Evolutionary conservation across 2,797 vertebrate species (phyloP), one percentile per base, ranked within the genome.

Genomic region (Podargus strigoides): DNA sequence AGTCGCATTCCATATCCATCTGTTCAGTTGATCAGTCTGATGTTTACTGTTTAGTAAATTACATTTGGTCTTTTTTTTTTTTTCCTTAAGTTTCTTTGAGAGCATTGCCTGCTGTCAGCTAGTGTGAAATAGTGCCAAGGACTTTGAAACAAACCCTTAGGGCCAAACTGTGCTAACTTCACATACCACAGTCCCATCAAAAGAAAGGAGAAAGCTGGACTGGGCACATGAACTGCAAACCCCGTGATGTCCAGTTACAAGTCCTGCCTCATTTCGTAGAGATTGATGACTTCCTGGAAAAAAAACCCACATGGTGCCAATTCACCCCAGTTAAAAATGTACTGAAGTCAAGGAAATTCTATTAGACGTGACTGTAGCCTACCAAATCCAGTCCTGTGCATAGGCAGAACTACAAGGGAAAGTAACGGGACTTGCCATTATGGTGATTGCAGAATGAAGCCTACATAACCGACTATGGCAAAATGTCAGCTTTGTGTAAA

Each of bases 21-120:
- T 94, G 87, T 93, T 94, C 55, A 90, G 62, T 85, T 66, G 62
- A 93, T 94, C 87, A 89, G 39, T 72, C 66, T 83, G 62, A 76
- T 92, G 82, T 84, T 92, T 91, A 68, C 73, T 89, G 44, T 73
- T 86, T 27, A 82, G 50, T 73, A 81, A 92, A 94, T 93, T 84
- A 69, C 34, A 73, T 93, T 89, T 75, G 37, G 69, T 26, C 8
- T 39, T 41, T 58, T 12, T 49, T 42, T 55, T 49, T 24, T 52
- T 32, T 17, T n/a, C 36, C 24, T 10, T 4, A 34, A 41, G 53
- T 78, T 76, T 95, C 19, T 85, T 92, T 83, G 47, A 70, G 72
- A 66, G 28, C 70, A 88, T 49, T 3, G 30, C 75, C 55, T 87
- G 73, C 81, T 23, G 4, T 88, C 62, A 67, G 46, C 62, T 69